Conservation (phyloP, 2,113 vertebrate species). For the Bos taurus region ARS-UCD2.0 NC_037357.1:67871001-67871500, state of each 20-base stretch:
- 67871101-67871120: background rate
- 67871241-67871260: background rate
- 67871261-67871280: background rate
- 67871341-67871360: background rate
- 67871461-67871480: background rate
- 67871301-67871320: background rate
- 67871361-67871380: background rate
- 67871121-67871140: background rate
- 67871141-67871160: background rate
- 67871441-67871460: background rate
- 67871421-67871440: background rate
- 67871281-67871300: background rate
- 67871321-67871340: background rate
- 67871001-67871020: background rate
- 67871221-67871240: background rate
- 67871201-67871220: background rate
- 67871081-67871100: background rate
- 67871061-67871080: background rate
- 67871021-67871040: background rate
- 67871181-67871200: background rate
- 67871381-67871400: background rate
- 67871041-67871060: background rate
- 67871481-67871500: background rate
- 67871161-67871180: background rate
- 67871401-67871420: background rate